Conservation (phyloP, 2,113 vertebrate genomes). For the Marcusenius ussheri region DNA sequence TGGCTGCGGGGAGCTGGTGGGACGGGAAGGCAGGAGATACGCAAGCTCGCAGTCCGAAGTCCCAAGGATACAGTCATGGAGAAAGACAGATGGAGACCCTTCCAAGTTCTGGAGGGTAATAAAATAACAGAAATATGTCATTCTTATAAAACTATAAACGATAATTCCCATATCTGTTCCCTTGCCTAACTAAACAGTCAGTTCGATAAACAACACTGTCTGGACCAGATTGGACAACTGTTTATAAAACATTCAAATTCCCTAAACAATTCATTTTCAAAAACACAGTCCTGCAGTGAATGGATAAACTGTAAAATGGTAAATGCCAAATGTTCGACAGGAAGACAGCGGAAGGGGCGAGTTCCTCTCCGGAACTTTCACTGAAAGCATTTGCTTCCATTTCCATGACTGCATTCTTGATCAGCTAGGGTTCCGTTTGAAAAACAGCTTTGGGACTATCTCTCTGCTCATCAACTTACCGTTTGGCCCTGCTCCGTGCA, state of each 20-base stretch:
- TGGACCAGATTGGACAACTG: not conserved
- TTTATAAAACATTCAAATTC: not conserved
- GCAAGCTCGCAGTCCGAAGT: not conserved
- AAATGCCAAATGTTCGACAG: not conserved
- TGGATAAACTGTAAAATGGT: not conserved
- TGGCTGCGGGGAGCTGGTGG: not conserved
- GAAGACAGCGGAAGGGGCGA: not conserved
- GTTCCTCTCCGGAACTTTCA: not conserved
- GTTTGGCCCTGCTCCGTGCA: slow-evolving; percentile 25
- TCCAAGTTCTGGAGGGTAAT: not conserved
- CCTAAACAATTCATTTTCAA: not conserved
- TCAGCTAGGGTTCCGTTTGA: not conserved
- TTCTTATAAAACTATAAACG: not conserved
- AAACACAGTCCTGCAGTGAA: not conserved
- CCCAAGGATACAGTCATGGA: not conserved
- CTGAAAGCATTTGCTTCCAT: not conserved
- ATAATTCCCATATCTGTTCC: not conserved
- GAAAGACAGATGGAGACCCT: not conserved
- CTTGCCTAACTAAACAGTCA: not conserved
- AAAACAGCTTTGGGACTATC: not conserved
- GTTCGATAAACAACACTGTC: not conserved
- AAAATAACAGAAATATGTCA: not conserved
- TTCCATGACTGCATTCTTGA: not conserved
- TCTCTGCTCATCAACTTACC: slow-evolving; percentile 20
- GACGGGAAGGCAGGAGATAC: too few relatives aligned